Base-by-base conservation (phyloP, 2,888 invertebrate genomes). In the Plemyria rubiginata region DNA sequence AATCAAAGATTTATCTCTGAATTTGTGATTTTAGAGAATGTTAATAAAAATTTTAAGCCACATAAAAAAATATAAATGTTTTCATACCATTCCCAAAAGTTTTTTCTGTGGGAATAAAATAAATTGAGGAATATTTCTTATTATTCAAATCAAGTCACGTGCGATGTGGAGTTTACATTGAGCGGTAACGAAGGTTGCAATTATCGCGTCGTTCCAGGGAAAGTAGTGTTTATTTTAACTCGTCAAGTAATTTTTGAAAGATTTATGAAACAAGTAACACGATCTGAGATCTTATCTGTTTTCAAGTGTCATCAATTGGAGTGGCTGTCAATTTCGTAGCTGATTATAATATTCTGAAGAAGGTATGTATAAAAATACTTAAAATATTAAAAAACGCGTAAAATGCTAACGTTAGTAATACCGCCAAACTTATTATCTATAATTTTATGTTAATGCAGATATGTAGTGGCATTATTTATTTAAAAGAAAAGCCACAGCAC, bases 71-170 rank as follows among this genome's bases (percentile, higher is more conserved):
- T n/a, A n/a, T n/a, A n/a, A n/a, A n/a, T n/a, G n/a, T n/a, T n/a
- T n/a, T n/a, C n/a, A n/a, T n/a, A 32, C 11, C 2, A 45, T 45
- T 13, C 3, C 11, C 9, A 11, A 16, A 9, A 16, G 16, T 45
- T 9, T 6, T 45, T 41, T 0, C 16, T 4, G 36, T 9, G 45
- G 40, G 53, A 64, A 46, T 32, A 45, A 49, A 45, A 60, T 43
- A 45, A 50, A 54, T 60, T 43, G 12, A 22, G 45, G 40, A 28
- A 48, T 48, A 60, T 45, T 60, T 56, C 43, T 64, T 56, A 52
- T 84, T 85, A 87, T 88, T 87, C 78, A 86, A 88, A 85, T 85
- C 76, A 82, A 61, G 65, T 61, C 65, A 65, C 65, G 65, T 61
- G 51, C 58, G 45, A 40, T 38, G 36, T 28, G 46, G 15, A 54